Evolutionary conservation across 2,113 vertebrate genomes (phyloP), one percentile per base, ranked within the genome.

Genomic region (Cyphotilapia sp.): DNA sequence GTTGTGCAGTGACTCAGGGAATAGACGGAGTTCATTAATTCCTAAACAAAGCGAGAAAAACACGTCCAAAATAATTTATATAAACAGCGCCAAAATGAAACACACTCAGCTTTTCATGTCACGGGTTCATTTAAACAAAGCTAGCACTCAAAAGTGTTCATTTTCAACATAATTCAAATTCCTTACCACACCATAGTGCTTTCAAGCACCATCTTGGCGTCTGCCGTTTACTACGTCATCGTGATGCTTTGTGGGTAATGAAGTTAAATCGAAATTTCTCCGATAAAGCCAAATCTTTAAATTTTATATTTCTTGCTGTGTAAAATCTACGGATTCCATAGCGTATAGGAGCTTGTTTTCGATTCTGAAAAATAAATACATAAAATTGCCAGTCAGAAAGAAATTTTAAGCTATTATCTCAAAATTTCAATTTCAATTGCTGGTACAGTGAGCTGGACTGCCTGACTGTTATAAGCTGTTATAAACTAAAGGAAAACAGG

Each of bases 131-230:
- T 9, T n/a, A 13, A 14, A 29, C 17, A 42, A 16, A n/a, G 2
- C 19, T 19, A 9, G 5, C 8, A 12, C 4, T 33, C n/a, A 11
- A 5, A 51, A 51, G 13, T 45, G 3, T 57, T 22, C 27, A 81
- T 17, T 91, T 85, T 38, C 57, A 86, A 85, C 16, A 66, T 42
- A 81, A 91, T 86, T 84, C 19, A 16, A 2, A 56, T 11, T 81
- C 16, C 97, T 98, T 96, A 98, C 98, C 97, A 98, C 80, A 98
- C 97, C 97, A 98, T 98, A 88, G 97, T 98, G 94, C 97, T 98
- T 92, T 98, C 98, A 88, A 98, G 96, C 95, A 97, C 97, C 97
- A 98, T 98, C 94, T 97, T 97, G 94, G 90, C 24, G 85, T 47
- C 61, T 78, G 84, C 71, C 45, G 85, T 82, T 80, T 71, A 19